Percentiles rank a stretch among this genome's conserved stretches.
These are phyloP conservation scores for Todus mexicanus DNA, from an alignment of 2,797 vertebrate species.

Conservation along the genomic window DNA sequence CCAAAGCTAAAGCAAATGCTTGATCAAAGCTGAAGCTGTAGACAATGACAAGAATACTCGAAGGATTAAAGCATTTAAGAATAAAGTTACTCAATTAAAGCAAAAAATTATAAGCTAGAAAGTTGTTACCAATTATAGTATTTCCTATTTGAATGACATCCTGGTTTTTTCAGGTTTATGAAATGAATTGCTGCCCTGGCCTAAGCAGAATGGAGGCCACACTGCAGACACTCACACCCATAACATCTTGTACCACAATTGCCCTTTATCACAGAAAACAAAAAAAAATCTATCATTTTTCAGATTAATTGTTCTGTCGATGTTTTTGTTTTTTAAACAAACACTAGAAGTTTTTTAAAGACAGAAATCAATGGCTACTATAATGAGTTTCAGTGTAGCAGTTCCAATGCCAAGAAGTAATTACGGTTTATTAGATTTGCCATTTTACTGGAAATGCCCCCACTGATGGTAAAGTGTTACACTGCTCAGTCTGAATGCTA, in stretches of 20 bases:
- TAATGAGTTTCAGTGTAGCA: not conserved
- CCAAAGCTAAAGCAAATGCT: not conserved
- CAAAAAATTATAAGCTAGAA: not conserved
- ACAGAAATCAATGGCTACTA: not conserved
- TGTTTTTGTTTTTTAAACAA: not conserved
- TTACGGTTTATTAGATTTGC: conserved; percentile 10
- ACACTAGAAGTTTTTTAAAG: not conserved
- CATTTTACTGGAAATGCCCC: conserved; percentile 33
- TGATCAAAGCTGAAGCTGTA: not conserved
- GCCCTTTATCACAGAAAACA: not conserved
- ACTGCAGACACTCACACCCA: not conserved
- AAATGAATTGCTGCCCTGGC: not conserved
- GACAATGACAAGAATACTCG: not conserved
- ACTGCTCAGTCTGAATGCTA: not conserved
- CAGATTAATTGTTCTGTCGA: not conserved
- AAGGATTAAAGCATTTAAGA: not conserved
- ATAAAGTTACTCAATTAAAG: not conserved
- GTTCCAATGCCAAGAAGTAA: conserved; percentile 19
- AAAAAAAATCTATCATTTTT: not conserved
- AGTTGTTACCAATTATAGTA: not conserved
- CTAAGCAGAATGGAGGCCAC: not conserved
- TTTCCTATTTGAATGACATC: not conserved
- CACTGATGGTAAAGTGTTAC: conserved; percentile 1
- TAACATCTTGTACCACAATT: not conserved
- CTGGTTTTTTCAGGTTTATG: not conserved